phyloP scores from a whole-genome alignment of 1,140 invertebrate genomes.

The Argopecten irradians region DNA sequence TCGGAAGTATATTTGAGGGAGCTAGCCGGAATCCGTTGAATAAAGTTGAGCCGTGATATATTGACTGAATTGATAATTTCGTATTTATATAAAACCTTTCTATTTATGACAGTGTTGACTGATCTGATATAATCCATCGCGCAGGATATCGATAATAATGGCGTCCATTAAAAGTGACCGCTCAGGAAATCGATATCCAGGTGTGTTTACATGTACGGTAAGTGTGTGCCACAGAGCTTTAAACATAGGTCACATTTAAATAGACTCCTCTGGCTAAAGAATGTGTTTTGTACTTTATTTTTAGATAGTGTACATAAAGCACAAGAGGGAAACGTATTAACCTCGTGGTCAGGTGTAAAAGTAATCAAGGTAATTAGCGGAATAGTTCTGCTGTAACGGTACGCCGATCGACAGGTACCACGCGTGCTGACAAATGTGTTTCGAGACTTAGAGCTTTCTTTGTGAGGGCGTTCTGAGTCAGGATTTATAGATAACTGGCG shows the following conservation, averaged over 20 bases:
- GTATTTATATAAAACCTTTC: no score
- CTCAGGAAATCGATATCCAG: background rate
- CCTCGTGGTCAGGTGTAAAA: background rate
- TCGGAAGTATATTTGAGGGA: conserved; percentile 1
- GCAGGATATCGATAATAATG: background rate
- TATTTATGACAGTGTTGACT: background rate
- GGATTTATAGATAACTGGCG: background rate
- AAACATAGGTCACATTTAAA: background rate
- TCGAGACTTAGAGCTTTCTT: background rate
- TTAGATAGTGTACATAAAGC: background rate
- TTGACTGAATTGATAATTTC: no score
- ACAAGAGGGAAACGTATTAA: background rate
- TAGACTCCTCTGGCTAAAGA: background rate
- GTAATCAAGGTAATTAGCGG: background rate
- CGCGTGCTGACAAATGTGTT: background rate
- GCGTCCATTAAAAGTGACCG: background rate
- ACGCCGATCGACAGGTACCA: background rate
- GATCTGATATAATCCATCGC: background rate
- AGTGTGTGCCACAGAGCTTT: background rate
- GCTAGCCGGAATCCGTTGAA: no score
- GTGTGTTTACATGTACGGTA: background rate
- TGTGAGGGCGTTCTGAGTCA: background rate
- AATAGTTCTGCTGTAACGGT: background rate
- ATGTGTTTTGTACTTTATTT: background rate
- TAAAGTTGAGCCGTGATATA: no score